Evolutionary conservation across 2,888 invertebrate genomes (phyloP), one percentile per base, ranked within the genome.

Genomic region (Bruchidius siliquastri): DNA sequence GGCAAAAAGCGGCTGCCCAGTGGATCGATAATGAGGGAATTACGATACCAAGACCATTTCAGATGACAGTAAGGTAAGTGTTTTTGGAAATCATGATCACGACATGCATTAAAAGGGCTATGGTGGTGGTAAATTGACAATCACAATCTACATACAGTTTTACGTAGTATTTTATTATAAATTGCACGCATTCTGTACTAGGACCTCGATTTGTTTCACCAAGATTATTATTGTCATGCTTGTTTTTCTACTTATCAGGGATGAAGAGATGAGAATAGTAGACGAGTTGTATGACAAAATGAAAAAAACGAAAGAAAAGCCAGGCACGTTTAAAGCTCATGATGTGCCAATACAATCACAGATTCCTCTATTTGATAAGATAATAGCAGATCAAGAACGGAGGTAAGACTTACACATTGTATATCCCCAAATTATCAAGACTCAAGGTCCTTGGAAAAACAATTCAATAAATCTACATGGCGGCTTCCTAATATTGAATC

Each of bases 331-430:
- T 77, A 88, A 87, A 80, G 90, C 91, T 0, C 88, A 90, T 80
- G 90, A 92, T 1, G 89, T 93, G 74, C 93, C 93, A 0, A 89
- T 93, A 67, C 91, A 92, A 78, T 92, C 93, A 0, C 89, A 91
- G 79, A 90, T 93, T 75, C 92, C 92, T 0, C 87, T 93, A 20
- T 93, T 92, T 80, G 91, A 93, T 81, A 92, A 92, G 87, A 90
- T 93, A 76, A 87, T 93, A 81, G 91, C 90, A 77, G 92, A 92
- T 76, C 92, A 92, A 85, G 92, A 93, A 82, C 90, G 90, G 88
- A 91, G 92, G 93, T 92, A 79, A 76, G 21, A 73, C 20, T 13
- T 68, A 21, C 13, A 21, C 13, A 68, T 49, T 8, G 2, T 4
- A 26, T 26, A 26, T 26, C 26, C 26, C 8, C 8, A 26, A 2